Evolutionary conservation across 2,888 invertebrate genomes (phyloP).

Genomic region (Pyralis farinalis): DNA sequence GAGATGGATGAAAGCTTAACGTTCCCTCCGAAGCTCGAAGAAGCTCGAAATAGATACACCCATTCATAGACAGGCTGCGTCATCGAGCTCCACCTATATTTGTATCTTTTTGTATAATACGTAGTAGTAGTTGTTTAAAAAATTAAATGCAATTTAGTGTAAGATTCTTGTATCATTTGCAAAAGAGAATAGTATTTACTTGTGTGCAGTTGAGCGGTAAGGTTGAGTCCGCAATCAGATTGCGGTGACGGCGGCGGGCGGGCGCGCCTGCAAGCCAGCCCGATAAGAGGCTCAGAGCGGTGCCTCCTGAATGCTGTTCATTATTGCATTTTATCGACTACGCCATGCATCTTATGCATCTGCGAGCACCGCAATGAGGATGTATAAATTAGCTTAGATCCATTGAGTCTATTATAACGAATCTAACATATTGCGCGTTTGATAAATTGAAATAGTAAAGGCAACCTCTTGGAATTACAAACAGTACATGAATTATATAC

Average conservation of each 20-base stretch:
- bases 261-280: not conserved
- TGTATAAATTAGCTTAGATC: constrained; percentile 14
- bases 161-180: constrained; percentile 23
- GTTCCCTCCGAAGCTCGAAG: no score
- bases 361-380: constrained; percentile 13
- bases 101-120: no score
- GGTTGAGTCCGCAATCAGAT: constrained; percentile 41
- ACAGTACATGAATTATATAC: no score
- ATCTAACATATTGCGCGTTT: no score
- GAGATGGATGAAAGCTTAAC: no score
- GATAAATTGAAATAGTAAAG: no score
- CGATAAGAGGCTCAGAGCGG: constrained; percentile 24
- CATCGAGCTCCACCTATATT: no score
- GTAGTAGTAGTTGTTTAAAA: no score
- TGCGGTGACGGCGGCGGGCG: constrained; percentile 23
- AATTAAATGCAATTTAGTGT: not conserved
- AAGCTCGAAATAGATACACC: no score
- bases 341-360: constrained; percentile 23
- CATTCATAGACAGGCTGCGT: no score
- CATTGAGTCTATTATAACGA: constrained; percentile 8
- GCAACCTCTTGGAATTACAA: no score
- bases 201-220: constrained; percentile 13
- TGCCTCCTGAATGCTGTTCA: constrained; percentile 34
- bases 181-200: constrained; percentile 35
- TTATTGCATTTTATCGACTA: constrained; percentile 32